Conservation (phyloP, 2,113 vertebrate species). For the Lepidothrix coronata region DNA sequence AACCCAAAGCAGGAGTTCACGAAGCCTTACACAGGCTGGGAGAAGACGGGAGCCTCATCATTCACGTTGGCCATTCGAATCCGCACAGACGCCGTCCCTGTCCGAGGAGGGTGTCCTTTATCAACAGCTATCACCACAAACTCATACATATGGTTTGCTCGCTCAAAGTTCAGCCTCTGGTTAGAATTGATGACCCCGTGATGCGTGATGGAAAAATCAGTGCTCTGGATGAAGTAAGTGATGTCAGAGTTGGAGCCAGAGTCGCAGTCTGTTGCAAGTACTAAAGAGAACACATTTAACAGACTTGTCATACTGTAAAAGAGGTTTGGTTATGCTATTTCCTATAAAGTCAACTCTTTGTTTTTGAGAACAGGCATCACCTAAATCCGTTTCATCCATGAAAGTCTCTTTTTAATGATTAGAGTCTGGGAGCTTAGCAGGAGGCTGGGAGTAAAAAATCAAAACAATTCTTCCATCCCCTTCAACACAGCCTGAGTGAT, state of each 20-base stretch:
- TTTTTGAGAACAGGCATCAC: background rate
- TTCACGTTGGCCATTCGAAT: conserved; percentile 84
- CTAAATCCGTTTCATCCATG: background rate
- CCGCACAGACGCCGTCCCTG: conserved; percentile 84
- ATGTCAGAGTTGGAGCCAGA: conserved; percentile 84
- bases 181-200: conserved; percentile 82
- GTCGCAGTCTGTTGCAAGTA: conserved; percentile 87
- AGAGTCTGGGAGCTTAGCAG: background rate
- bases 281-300: conserved; percentile 58
- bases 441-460: background rate
- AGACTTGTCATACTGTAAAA: background rate
- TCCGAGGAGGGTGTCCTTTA: conserved; percentile 80
- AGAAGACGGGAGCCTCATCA: conserved; percentile 86
- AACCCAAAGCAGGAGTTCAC: accelerated
- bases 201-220: conserved; percentile 81
- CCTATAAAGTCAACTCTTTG: background rate
- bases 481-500: background rate
- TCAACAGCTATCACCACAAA: conserved; percentile 88
- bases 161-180: conserved; percentile 84
- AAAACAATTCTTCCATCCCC: background rate
- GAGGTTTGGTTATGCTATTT: background rate
- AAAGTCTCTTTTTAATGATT: background rate
- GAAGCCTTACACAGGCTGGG: conserved; percentile 78
- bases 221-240: conserved; percentile 82
- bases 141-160: conserved; percentile 87